Percentiles rank a stretch among this genome's conserved stretches.
phyloP scores from a whole-genome alignment of 2,888 invertebrate species.

The Petrolisthes manimaculis region DNA sequence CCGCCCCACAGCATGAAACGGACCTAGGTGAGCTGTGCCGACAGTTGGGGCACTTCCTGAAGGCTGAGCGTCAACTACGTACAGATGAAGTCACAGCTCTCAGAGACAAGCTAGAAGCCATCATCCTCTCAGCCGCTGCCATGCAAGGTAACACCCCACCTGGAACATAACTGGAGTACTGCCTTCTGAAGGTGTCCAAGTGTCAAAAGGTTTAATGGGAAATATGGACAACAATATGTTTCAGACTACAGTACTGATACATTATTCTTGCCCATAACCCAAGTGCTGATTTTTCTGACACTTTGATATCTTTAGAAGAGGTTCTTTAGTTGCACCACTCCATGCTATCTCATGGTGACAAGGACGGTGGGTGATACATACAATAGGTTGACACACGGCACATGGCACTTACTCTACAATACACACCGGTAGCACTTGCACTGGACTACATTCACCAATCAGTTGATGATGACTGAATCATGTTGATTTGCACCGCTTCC shows the following conservation, averaged over 20 bases:
- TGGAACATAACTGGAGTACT: not conserved
- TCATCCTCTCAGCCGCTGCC: constrained; percentile 65
- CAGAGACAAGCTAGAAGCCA: constrained; percentile 73
- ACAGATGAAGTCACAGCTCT: constrained; percentile 69
- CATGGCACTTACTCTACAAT: not conserved
- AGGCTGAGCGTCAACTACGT: constrained; percentile 67
- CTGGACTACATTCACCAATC: not conserved
- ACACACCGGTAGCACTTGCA: constrained; percentile 8
- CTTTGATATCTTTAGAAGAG: too few relatives aligned
- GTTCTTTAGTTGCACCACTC: too few relatives aligned
- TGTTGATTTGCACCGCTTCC: too few relatives aligned
- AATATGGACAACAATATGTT: too few relatives aligned
- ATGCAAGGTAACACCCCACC: constrained; percentile 56
- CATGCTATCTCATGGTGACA: too few relatives aligned
- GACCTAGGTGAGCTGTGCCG: constrained; percentile 71
- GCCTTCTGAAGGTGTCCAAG: not conserved
- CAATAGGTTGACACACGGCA: too few relatives aligned
- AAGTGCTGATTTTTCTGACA: not conserved
- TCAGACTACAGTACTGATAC: not conserved
- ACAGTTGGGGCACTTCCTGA: constrained; percentile 67
- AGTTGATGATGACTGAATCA: too few relatives aligned
- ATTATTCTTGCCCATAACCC: not conserved
- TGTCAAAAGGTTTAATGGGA: not conserved
- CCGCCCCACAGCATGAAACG: constrained; percentile 75
- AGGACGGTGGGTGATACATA: too few relatives aligned